Percentiles rank a stretch among this genome's conserved stretches.
Conservation (phyloP, 1,140 invertebrate genomes). For the Lithobius niger region DNA sequence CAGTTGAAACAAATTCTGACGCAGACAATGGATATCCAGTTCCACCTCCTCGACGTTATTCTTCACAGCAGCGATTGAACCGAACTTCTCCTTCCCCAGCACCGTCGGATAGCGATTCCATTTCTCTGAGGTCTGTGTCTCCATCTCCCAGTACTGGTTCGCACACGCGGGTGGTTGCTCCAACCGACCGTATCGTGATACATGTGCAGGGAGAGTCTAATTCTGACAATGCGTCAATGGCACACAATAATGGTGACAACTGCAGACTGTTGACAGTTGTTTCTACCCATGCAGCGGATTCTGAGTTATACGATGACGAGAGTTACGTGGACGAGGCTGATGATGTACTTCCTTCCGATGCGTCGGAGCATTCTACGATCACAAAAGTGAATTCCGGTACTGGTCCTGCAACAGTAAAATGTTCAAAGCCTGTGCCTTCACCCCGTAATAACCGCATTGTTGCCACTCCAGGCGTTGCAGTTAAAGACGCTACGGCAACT, state of each 20-base stretch:
- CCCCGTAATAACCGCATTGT: background rate
- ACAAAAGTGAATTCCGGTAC: background rate
- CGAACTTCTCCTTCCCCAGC: background rate
- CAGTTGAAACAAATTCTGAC: too few relatives aligned
- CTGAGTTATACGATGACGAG: background rate
- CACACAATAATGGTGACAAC: too few relatives aligned
- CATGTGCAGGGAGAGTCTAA: background rate
- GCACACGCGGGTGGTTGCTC: background rate
- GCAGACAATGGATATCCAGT: background rate
- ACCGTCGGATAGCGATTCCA: too few relatives aligned
- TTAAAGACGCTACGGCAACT: background rate
- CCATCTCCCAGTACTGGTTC: background rate
- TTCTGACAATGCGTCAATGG: background rate
- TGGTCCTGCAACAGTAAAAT: background rate
- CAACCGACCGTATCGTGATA: background rate
- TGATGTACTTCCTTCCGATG: background rate
- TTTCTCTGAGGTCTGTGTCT: too few relatives aligned
- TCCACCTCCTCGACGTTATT: background rate
- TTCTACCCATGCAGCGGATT: background rate
- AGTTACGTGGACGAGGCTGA: background rate
- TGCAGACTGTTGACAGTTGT: too few relatives aligned
- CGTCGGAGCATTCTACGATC: background rate
- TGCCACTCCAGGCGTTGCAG: background rate
- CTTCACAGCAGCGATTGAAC: background rate
- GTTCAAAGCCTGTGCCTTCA: background rate